These are phyloP conservation scores for Melanargia galathea DNA, from an alignment of 2,888 invertebrate genomes.

Conservation along the genomic window DNA sequence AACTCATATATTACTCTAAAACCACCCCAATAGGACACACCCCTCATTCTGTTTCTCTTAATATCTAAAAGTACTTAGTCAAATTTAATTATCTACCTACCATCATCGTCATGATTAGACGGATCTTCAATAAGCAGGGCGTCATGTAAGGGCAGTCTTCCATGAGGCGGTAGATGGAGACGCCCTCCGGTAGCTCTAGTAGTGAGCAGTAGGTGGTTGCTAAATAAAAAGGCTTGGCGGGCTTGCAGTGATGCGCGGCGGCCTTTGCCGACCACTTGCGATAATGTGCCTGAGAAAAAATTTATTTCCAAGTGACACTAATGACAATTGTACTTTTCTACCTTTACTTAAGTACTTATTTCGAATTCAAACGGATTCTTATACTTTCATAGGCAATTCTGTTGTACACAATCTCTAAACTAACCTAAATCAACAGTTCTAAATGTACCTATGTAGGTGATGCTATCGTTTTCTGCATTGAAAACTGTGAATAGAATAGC, in stretches of 20 bases:
- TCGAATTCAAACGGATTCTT: no score
- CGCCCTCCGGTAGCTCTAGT: conserved; percentile 91
- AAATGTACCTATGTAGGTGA: no score
- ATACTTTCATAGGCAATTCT: no score
- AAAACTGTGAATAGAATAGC: no score
- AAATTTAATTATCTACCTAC: conserved; percentile 52
- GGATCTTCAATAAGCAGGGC: conserved; percentile 94
- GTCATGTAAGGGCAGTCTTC: conserved; percentile 91
- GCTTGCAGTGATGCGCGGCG: conserved; percentile 70
- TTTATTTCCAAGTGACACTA: neutral
- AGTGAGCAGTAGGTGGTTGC: conserved; percentile 93
- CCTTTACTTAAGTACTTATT: no score
- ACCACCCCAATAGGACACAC: no score
- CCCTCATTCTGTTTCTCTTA: neutral
- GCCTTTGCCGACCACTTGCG: conserved; percentile 86
- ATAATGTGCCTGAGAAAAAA: conserved; percentile 84
- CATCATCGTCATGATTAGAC: conserved; percentile 85
- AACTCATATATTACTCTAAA: no score
- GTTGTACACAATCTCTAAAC: no score
- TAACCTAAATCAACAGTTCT: no score
- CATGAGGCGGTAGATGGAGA: conserved; percentile 92
- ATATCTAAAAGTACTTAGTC: neutral
- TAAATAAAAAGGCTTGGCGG: conserved; percentile 94
- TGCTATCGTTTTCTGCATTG: no score
- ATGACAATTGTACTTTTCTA: neutral